Base-by-base conservation (phyloP, 1,140 invertebrate species). In the Cydia strobilella region DNA sequence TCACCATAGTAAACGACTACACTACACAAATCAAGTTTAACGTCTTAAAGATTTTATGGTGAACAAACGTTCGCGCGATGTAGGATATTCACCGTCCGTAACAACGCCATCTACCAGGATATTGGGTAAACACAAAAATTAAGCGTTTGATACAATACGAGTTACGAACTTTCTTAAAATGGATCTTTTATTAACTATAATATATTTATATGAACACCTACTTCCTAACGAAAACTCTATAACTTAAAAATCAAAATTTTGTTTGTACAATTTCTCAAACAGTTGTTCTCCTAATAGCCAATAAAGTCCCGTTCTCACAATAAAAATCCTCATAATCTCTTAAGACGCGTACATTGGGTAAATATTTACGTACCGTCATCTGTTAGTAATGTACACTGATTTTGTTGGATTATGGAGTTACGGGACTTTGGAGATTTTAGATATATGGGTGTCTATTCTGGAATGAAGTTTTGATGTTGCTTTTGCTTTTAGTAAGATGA, bases 361-460 rank as follows among this genome's bases (percentile, higher is more conserved):
- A 89, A 89, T 89, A 87, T 89, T 89, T 89, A 86, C 71, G 54
- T 18, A 79, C 73, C 82, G 80, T 82, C 84, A 87, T 84, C 62
- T 89, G 85, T 86, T 79, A 79, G 73, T 77, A 45, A 75, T 79
- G 80, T 69, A 69, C 65, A 69, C 65, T 69, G 65, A 84, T 84
- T 83, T 77, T 66, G 77, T 80, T 74, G 77, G 83, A 82, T 83
- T 81, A 79, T 72, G 75, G 77, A 76, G 54, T 73, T 63, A 76
- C 45, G 73, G 20, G 35, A 15, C 54, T 75, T 59, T 20, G 18
- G 48, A 42, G 54, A 63, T 76, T 74, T 25, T 15, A 73, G 13
- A 71, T 65, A 48, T 54, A 18, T 18, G 23, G 20, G 54, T 9
- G 54, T 59, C n/a, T n/a, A 59, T 59, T 59, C 18, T 59, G 18